These are phyloP conservation scores for Mythimna lalbum DNA, from an alignment of 2,888 invertebrate genomes.

Conservation along the genomic window DNA sequence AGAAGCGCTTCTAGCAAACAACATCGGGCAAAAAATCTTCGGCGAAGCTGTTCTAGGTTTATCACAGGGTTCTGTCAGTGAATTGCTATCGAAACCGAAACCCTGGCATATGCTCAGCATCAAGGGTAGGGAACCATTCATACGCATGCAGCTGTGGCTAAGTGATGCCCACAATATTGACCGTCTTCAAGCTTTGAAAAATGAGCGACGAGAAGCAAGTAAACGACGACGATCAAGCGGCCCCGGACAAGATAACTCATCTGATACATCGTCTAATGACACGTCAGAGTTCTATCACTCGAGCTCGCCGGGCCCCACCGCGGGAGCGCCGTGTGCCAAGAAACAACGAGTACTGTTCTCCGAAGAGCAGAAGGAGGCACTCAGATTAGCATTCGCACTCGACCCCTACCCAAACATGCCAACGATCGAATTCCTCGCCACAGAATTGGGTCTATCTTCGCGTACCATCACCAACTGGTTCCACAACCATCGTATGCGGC, in stretches of 20 bases:
- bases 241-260: constrained; percentile 96
- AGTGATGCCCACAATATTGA: constrained; percentile 99
- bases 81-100: constrained; percentile 98
- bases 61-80: constrained; percentile 99
- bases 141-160: constrained; percentile 99
- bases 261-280: constrained; percentile 96
- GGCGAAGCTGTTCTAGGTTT: constrained; percentile 99
- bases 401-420: constrained; percentile 99
- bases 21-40: constrained; percentile 99
- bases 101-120: constrained; percentile 99
- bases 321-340: constrained; percentile 96
- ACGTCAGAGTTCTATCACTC: constrained; percentile 97
- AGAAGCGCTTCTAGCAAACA: constrained; percentile 98
- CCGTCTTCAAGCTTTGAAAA: constrained; percentile 96
- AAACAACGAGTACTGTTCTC: constrained; percentile 99
- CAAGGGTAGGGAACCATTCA: constrained; percentile 99
- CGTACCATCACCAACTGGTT: constrained; percentile 99
- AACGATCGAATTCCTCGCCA: constrained; percentile 98
- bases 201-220: constrained; percentile 97
- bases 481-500: constrained; percentile 99
- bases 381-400: constrained; percentile 97
- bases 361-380: constrained; percentile 99
- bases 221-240: constrained; percentile 96
- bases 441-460: constrained; percentile 97
- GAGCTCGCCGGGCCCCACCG: constrained; percentile 94